These are phyloP conservation scores for Danaus chrysippus DNA, from an alignment of 2,888 invertebrate genomes.

Conservation along the genomic window DNA sequence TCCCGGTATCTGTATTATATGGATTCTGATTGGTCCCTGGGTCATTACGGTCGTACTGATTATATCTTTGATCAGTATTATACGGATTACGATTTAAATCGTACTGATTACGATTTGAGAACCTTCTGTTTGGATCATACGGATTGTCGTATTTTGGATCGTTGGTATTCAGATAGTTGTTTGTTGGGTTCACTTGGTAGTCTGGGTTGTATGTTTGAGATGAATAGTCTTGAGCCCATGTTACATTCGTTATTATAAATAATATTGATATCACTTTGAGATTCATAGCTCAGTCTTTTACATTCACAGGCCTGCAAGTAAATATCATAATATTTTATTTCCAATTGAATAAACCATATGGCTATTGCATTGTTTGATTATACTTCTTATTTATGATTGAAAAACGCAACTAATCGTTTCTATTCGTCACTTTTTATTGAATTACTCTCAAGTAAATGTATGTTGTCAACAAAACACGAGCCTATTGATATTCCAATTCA, in stretches of 20 bases:
- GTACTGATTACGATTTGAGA: constrained; percentile 46
- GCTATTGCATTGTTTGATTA: too few species aligned
- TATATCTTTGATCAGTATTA: constrained; percentile 45
- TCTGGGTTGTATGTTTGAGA: constrained; percentile 62
- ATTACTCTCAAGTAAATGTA: too few species aligned
- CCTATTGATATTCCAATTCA: too few species aligned
- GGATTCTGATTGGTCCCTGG: constrained; percentile 39
- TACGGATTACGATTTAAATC: constrained; percentile 38
- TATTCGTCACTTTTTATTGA: too few species aligned
- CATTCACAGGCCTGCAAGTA: constrained; percentile 46
- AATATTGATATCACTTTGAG: constrained; percentile 46
- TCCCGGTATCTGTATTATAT: constrained; percentile 49
- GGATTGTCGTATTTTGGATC: constrained; percentile 64
- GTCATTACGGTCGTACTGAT: constrained; percentile 48
- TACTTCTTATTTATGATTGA: too few species aligned
- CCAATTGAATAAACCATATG: too few species aligned
- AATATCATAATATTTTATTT: constrained; percentile 7
- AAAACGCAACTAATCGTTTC: too few species aligned
- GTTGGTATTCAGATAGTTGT: constrained; percentile 50
- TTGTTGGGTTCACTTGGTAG: constrained; percentile 55
- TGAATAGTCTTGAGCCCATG: constrained; percentile 58
- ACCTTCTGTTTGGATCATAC: constrained; percentile 56
- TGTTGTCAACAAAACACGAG: too few species aligned
- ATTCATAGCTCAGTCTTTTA: constrained; percentile 69
- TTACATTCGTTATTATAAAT: constrained; percentile 39